These are phyloP conservation scores for Noctua janthe DNA, from an alignment of 2,888 invertebrate genomes.

Conservation along the genomic window DNA sequence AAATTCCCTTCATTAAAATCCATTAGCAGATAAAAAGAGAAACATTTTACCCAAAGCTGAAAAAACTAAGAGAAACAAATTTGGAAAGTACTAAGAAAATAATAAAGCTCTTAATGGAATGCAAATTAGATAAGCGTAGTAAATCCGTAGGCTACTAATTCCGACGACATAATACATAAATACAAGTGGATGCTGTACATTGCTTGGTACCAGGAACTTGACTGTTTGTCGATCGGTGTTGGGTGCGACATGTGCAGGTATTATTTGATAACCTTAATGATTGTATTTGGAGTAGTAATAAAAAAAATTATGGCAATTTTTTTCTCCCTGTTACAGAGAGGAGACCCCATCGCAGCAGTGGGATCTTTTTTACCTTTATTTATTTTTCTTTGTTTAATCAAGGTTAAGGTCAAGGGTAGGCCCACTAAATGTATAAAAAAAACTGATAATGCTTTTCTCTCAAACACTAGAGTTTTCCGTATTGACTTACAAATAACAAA, in stretches of 20 bases:
- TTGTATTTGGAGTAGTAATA: not conserved
- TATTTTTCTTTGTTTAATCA: no score
- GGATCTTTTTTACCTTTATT: no score
- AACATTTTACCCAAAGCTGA: slow-evolving; percentile 31
- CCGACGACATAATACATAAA: slow-evolving; percentile 31
- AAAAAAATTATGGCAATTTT: not conserved
- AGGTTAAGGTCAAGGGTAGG: no score
- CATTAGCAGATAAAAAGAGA: slow-evolving; percentile 7
- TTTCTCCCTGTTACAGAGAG: not conserved
- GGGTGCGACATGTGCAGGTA: not conserved
- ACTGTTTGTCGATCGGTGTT: not conserved
- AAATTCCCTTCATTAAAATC: slow-evolving; percentile 22
- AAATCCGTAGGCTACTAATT: slow-evolving; percentile 60
- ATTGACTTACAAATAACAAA: not conserved
- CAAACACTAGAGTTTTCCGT: not conserved
- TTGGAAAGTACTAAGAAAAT: slow-evolving; percentile 49
- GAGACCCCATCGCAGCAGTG: not conserved
- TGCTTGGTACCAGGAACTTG: slow-evolving; percentile 7
- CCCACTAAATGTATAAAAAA: not conserved
- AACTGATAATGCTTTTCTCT: not conserved
- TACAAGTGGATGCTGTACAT: slow-evolving; percentile 39
- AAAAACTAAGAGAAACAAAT: slow-evolving; percentile 22
- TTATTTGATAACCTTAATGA: not conserved
- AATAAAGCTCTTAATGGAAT: slow-evolving; percentile 72
- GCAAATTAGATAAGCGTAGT: slow-evolving; percentile 70